Percentiles rank a stretch among this genome's conserved stretches.
phyloP scores from a whole-genome alignment of 1,140 invertebrate genomes.

The Anastatus disparis region DNA sequence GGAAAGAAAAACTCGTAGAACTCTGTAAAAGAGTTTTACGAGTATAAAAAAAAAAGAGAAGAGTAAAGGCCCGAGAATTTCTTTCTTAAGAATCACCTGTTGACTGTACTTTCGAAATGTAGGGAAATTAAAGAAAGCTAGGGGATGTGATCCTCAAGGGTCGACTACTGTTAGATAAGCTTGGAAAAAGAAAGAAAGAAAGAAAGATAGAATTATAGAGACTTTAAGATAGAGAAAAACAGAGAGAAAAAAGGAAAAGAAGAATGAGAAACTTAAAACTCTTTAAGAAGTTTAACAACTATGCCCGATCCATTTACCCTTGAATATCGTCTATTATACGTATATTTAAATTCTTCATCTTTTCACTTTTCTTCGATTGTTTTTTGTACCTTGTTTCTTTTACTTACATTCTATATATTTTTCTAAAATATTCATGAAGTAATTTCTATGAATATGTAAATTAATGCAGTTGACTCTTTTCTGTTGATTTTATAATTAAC shows the following conservation, averaged over 20 bases:
- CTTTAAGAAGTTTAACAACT: constrained; percentile 39
- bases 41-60: not conserved
- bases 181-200: not conserved
- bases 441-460: no score
- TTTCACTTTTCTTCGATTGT: not conserved
- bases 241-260: not conserved
- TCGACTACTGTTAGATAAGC: no score
- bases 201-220: no score
- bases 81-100: constrained; percentile 47
- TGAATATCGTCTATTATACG: constrained; percentile 18
- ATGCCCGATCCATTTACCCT: constrained; percentile 43
- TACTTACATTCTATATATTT: not conserved
- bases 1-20: no score
- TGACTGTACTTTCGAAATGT: constrained; percentile 45
- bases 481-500: no score
- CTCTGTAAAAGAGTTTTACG: not conserved
- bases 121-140: constrained; percentile 44
- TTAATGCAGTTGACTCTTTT: no score
- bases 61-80: not conserved
- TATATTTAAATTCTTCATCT: not conserved
- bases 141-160: constrained; percentile 18
- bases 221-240: no score
- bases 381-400: not conserved
- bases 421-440: not conserved
- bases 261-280: not conserved